Conservation (phyloP, 2,113 vertebrate species). For the Indri indri region DNA sequence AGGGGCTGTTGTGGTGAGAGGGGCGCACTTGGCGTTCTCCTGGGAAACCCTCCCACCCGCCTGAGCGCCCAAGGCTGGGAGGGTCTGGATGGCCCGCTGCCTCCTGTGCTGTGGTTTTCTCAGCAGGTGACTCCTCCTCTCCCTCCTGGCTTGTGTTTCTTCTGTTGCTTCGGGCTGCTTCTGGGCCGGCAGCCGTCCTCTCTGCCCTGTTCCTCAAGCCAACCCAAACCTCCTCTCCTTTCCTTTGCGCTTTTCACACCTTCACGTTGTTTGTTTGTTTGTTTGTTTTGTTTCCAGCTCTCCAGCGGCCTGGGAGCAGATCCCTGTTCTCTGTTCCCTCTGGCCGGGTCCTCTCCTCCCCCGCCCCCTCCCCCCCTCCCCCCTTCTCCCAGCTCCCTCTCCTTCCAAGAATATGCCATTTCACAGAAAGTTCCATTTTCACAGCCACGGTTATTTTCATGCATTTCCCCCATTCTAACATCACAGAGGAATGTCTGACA, state of each 20-base stretch:
- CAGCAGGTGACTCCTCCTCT: background rate
- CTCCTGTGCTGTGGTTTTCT: background rate
- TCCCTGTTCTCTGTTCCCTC: background rate
- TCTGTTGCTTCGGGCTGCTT: background rate
- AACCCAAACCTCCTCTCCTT: background rate
- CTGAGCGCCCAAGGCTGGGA: background rate
- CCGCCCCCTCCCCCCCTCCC: background rate
- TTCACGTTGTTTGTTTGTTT: background rate
- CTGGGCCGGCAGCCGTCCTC: background rate
- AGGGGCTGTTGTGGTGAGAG: background rate
- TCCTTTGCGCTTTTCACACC: background rate
- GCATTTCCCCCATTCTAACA: conserved; percentile 31
- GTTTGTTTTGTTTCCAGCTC: background rate
- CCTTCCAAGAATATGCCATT: conserved; percentile 67
- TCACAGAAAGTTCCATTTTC: conserved; percentile 59
- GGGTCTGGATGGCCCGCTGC: background rate
- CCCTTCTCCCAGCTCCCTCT: background rate
- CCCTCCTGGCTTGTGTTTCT: background rate
- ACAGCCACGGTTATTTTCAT: conserved; percentile 34
- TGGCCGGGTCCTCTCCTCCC: background rate
- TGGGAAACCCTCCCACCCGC: background rate
- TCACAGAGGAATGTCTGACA: conserved; percentile 66
- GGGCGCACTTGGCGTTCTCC: background rate
- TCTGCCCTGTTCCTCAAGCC: background rate
- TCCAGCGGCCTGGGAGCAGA: background rate